These are phyloP conservation scores for Neodiprion virginianus DNA, from an alignment of 1,140 invertebrate species.

Conservation along the genomic window DNA sequence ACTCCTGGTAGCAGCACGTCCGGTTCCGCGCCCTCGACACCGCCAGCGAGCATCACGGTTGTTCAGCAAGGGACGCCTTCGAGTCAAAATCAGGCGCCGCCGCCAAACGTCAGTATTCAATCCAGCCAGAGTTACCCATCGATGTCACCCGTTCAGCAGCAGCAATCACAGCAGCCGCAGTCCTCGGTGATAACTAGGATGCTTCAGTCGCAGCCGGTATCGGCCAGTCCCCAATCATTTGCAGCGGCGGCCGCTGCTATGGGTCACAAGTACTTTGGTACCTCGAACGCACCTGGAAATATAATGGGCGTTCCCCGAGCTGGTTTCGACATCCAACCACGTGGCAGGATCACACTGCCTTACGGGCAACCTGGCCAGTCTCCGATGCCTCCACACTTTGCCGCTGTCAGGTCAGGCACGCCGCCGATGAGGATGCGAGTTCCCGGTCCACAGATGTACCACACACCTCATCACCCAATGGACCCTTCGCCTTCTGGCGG, in stretches of 20 bases:
- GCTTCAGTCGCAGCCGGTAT: slow-evolving; percentile 63
- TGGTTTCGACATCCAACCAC: slow-evolving; percentile 52
- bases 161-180: slow-evolving; percentile 59
- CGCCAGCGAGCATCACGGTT: slow-evolving; percentile 41
- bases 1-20: slow-evolving; percentile 58
- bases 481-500: slow-evolving; percentile 66
- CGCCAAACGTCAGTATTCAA: slow-evolving; percentile 38
- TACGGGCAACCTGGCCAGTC: slow-evolving; percentile 56
- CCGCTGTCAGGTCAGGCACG: slow-evolving; percentile 52
- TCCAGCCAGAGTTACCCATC: slow-evolving; percentile 51
- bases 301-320: slow-evolving; percentile 54
- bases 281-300: slow-evolving; percentile 41
- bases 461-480: slow-evolving; percentile 62
- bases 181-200: slow-evolving; percentile 71
- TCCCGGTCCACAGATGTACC: slow-evolving; percentile 58
- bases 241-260: slow-evolving; percentile 57
- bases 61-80: slow-evolving; percentile 39
- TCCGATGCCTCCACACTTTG: slow-evolving; percentile 55
- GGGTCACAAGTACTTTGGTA: slow-evolving; percentile 60
- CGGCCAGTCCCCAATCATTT: slow-evolving; percentile 54
- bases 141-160: slow-evolving; percentile 44
- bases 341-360: slow-evolving; percentile 57
- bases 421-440: slow-evolving; percentile 57
- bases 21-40: slow-evolving; percentile 56
- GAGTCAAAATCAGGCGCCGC: slow-evolving; percentile 27